Evolutionary conservation across 2,888 invertebrate species (phyloP), one percentile per base, ranked within the genome.

Genomic region (Zeuzera pyrina): DNA sequence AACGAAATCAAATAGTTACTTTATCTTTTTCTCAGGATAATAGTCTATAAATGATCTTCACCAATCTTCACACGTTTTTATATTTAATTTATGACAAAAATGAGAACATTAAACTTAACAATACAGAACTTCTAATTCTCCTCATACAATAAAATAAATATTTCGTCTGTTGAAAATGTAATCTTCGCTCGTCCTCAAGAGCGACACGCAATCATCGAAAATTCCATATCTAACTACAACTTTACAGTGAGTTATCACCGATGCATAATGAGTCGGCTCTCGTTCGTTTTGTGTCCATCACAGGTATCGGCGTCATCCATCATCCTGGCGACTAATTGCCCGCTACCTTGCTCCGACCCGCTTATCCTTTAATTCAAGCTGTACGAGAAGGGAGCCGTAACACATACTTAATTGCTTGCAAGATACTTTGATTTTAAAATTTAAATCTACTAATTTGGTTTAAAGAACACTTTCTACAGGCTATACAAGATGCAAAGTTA

Each of bases 351-450:
- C 67, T 67, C 65, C 68, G 58, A 56, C 59, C 66, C 63, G 67
- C 72, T 73, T 74, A 76, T 73, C 71, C 73, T 69, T 73, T 76
- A 74, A 76, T 76, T 73, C 76, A 66, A 69, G 71, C 70, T 65
- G 61, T 63, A 57, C 45, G 46, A 52, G 51, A 54, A 62, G 57
- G 61, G 66, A 66, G 64, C 52, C 52, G 57, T 52, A 57, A 57
- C 52, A 48, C 57, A 61, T 74, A 77, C 52, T 47, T 73, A 78
- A 79, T 78, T 74, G 70, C 73, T 59, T 69, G 58, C 56, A 50
- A 62, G 58, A 61, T 55, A 59, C 60, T 58, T 58, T 64, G 61
- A 68, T 73, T 69, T 71, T 71, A 47, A 55, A 64, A 63, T 61
- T 57, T 57, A 62, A 58, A 54, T 39, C 42, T 45, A 45, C 47